These are phyloP conservation scores for Numenius arquata DNA, from an alignment of 2,113 vertebrate genomes.

Conservation along the genomic window DNA sequence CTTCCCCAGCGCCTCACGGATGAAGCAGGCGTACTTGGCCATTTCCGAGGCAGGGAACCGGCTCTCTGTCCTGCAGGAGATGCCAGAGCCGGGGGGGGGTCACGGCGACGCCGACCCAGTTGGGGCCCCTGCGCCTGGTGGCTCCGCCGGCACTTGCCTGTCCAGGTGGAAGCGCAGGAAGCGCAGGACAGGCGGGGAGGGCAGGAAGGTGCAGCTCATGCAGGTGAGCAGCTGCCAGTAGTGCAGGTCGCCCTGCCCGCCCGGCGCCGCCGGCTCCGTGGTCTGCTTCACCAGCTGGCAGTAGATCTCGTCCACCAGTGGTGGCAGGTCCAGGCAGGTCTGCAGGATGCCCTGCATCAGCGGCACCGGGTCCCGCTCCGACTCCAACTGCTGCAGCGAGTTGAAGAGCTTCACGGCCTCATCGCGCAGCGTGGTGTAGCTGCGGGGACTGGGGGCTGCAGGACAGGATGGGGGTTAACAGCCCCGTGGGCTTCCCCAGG, in stretches of 20 bases:
- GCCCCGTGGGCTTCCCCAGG: too few relatives aligned
- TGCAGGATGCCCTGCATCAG: conserved; percentile 97
- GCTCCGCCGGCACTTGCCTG: conserved; percentile 71
- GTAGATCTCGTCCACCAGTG: conserved; percentile 96
- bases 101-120: accelerated
- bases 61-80: conserved; percentile 80
- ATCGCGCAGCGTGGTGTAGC: conserved; percentile 88
- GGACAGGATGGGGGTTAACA: not conserved
- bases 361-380: conserved; percentile 82
- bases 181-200: conserved; percentile 81
- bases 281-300: conserved; percentile 98
- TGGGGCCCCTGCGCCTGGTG: accelerated
- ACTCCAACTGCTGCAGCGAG: conserved; percentile 94
- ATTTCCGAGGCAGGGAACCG: conserved; percentile 84
- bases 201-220: conserved; percentile 96
- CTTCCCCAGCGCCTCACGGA: conserved; percentile 85
- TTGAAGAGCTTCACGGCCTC: conserved; percentile 95
- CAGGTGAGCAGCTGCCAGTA: conserved; percentile 99
- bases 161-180: conserved; percentile 92
- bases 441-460: conserved; percentile 72
- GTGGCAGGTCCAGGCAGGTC: conserved; percentile 92
- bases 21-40: conserved; percentile 90
- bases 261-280: conserved; percentile 74
- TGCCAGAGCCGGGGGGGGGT: not conserved
- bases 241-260: conserved; percentile 80